These are phyloP conservation scores for Andrena chrysosceles DNA, from an alignment of 2,888 invertebrate species.

Conservation along the genomic window DNA sequence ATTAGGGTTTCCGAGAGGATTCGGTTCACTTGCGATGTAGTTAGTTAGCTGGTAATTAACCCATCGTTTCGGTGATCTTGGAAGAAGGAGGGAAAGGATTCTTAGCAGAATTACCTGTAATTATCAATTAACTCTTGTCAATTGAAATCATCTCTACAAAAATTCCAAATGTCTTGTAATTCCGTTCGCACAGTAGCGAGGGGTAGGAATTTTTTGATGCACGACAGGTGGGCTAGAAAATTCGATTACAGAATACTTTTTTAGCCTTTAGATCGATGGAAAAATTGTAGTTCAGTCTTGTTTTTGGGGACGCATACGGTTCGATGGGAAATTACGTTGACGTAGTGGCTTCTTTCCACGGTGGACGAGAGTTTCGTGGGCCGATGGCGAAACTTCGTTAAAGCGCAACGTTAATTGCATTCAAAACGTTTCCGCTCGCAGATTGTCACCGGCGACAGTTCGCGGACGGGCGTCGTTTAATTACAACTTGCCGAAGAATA, in stretches of 20 bases:
- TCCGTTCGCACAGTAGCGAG: too few relatives aligned
- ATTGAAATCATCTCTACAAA: too few relatives aligned
- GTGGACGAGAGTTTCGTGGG: constrained; percentile 38
- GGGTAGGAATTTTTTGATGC: neutral
- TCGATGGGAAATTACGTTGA: constrained; percentile 30
- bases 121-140: neutral
- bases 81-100: neutral
- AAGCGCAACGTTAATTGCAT: constrained; percentile 71
- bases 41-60: constrained; percentile 45
- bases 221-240: neutral
- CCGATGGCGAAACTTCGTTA: constrained; percentile 65
- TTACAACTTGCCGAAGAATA: constrained; percentile 78
- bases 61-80: constrained; percentile 4
- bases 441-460: constrained; percentile 66
- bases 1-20: constrained; percentile 32
- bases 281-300: neutral
- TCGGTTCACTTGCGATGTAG: constrained; percentile 40
- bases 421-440: constrained; percentile 67
- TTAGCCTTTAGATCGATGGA: neutral
- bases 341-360: constrained; percentile 45
- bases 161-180: too few relatives aligned
- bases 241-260: neutral
- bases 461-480: constrained; percentile 71
- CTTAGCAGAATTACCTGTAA: neutral
- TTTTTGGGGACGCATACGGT: neutral